Conservation (phyloP, 2,113 vertebrate species). For the Triplophysa rosa region DNA sequence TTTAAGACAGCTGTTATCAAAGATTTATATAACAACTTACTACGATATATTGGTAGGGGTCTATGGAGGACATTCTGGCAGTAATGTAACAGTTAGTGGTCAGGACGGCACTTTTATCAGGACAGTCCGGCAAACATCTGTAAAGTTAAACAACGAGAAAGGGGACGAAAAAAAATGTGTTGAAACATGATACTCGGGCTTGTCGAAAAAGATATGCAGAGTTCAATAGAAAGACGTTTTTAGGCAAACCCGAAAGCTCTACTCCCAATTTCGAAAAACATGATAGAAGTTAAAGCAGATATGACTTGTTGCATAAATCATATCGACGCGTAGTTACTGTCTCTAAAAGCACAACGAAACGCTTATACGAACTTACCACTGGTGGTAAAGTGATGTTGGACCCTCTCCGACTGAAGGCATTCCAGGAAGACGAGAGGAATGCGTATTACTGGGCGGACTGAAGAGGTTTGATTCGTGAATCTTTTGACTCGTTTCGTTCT, state of each 20-base stretch:
- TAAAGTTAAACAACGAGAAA: constrained; percentile 7
- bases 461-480: not conserved
- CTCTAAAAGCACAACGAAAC: not conserved
- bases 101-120: constrained; percentile 33
- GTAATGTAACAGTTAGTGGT: constrained; percentile 10
- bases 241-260: not conserved
- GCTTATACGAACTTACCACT: constrained; percentile 1
- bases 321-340: not conserved
- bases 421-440: constrained; percentile 26
- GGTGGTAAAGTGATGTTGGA: constrained; percentile 6
- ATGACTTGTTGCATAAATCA: not conserved
- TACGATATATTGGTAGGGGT: constrained; percentile 88
- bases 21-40: constrained; percentile 75
- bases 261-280: not conserved
- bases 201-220: not conserved
- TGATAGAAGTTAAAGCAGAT: not conserved
- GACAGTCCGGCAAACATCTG: constrained; percentile 36
- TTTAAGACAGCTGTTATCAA: not conserved
- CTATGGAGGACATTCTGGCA: constrained; percentile 83
- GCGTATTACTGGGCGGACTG: constrained; percentile 15
- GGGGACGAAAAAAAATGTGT: not conserved
- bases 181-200: constrained; percentile 5
- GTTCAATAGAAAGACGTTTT: not conserved
- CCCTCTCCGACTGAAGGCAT: constrained; percentile 7
- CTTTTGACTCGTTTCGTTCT: not conserved